Percentiles rank a stretch among this genome's conserved stretches.
Evolutionary conservation across 2,797 vertebrate genomes (phyloP).

Genomic region (Cercopithecus diana): DNA sequence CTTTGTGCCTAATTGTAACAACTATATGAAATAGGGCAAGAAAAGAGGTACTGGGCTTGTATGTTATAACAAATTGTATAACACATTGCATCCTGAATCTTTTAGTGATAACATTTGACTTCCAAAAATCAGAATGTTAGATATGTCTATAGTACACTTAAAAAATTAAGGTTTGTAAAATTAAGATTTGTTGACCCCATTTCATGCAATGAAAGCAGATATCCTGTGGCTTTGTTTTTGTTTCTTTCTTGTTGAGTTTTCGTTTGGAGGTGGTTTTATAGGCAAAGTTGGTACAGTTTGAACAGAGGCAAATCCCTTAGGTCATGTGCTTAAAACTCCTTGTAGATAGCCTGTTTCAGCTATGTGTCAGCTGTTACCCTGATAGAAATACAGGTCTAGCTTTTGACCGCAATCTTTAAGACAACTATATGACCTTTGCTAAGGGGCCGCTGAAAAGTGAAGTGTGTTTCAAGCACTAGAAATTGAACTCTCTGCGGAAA

Average conservation of each 20-base stretch:
- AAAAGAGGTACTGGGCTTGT: background rate
- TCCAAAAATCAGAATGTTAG: slow-evolving; percentile 31
- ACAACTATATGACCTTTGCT: background rate
- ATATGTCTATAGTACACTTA: background rate
- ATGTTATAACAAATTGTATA: background rate
- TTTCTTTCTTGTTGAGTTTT: slow-evolving; percentile 54
- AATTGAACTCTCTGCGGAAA: background rate
- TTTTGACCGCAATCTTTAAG: background rate
- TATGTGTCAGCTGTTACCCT: background rate
- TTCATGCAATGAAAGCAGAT: background rate
- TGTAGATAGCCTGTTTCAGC: background rate
- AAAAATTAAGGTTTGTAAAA: background rate
- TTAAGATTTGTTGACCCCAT: background rate
- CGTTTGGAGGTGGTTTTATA: background rate
- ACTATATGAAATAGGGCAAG: slow-evolving; percentile 3
- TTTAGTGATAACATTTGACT: slow-evolving; percentile 30
- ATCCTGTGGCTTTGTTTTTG: slow-evolving; percentile 1
- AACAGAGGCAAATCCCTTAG: background rate
- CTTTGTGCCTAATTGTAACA: background rate
- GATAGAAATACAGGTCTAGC: background rate
- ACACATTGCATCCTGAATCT: background rate
- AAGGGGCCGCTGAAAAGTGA: background rate
- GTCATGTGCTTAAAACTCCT: background rate
- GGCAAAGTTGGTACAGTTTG: background rate
- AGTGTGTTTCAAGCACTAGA: background rate